These are phyloP conservation scores for Miltochrista miniata DNA, from an alignment of 2,888 invertebrate species.

Conservation along the genomic window DNA sequence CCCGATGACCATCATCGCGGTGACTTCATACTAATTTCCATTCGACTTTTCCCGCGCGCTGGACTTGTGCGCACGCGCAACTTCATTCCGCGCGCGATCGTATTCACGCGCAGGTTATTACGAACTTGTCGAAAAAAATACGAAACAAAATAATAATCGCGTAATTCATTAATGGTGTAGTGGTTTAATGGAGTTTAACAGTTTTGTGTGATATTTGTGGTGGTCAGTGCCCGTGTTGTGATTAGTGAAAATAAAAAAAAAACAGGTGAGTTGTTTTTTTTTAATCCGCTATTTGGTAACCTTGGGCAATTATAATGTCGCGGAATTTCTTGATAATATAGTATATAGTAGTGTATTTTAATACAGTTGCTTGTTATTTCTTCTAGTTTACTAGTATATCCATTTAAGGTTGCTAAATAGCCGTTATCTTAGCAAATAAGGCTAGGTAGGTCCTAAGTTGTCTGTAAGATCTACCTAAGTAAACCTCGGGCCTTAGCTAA, in stretches of 20 bases:
- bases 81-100: slow-evolving; percentile 73
- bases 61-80: slow-evolving; percentile 56
- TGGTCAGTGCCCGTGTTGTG: slow-evolving; percentile 26
- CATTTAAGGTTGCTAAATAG: slow-evolving; percentile 29
- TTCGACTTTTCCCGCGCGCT: slow-evolving; percentile 64
- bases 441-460: slow-evolving; percentile 23
- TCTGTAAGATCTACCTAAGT: slow-evolving; percentile 24
- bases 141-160: slow-evolving; percentile 30
- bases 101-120: slow-evolving; percentile 48
- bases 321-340: neutral
- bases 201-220: slow-evolving; percentile 37
- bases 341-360: neutral
- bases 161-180: slow-evolving; percentile 33
- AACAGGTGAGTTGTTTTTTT: slow-evolving; percentile 26
- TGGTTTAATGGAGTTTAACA: slow-evolving; percentile 47
- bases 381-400: slow-evolving; percentile 25
- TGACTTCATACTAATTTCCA: slow-evolving; percentile 52
- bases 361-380: slow-evolving; percentile 22
- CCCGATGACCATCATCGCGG: slow-evolving; percentile 4
- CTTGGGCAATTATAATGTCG: slow-evolving; percentile 17
- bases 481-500: slow-evolving; percentile 20
- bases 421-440: slow-evolving; percentile 42
- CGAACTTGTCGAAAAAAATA: slow-evolving; percentile 52
- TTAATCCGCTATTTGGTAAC: slow-evolving; percentile 5
- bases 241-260: slow-evolving; percentile 15